Evolutionary conservation across 2,113 vertebrate genomes (phyloP), one percentile per base, ranked within the genome.

Genomic region (Halichoeres trimaculatus): DNA sequence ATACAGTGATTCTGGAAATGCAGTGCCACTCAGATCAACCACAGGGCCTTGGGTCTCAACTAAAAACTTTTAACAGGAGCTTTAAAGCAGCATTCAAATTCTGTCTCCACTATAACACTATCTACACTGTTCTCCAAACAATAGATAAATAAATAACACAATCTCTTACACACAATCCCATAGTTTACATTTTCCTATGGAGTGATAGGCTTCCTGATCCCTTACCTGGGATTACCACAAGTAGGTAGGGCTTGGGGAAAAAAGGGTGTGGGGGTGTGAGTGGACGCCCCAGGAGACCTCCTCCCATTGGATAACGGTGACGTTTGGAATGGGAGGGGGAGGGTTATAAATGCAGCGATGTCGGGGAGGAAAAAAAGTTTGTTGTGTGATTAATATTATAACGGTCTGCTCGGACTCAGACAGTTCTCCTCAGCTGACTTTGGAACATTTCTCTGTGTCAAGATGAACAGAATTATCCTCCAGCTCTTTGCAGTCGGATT

Each of bases 391-490:
- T n/a, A 1, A 7, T 22, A 2, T 35, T 48, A 19, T 90, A 90
- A 90, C 86, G 76, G 90, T 85, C 56, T 2, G 40, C 41, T 4
- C 14, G 20, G 5, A 3, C 17, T 35, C 57, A 58, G 13, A 10
- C 8, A 8, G 43, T 70, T 20, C 35, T 17, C 0, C 16, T 41
- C 24, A 7, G 5, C 10, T 14, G 0, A 40, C 3, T 26, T 1
- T 30, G 0, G 10, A 0, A 12, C 16, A 10, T 2, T 54, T 5
- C 1, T 1, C 19, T 5, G 0, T 23, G 17, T 3, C 72, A 89
- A 83, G n/a, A 93, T 93, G 92, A 91, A 89, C 82, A 72, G 78
- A 87, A 8, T 90, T 11, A 19, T 90, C 10, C 63, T 89, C 19
- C 72, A 70, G 35, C 16, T 93, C 2, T 34, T 91, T 9, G 88